A percentile compares a stretch with the other conserved stretches of the same genome.
These are phyloP conservation scores for Toxostoma redivivum DNA, from an alignment of 2,113 vertebrate genomes.

Conservation along the genomic window DNA sequence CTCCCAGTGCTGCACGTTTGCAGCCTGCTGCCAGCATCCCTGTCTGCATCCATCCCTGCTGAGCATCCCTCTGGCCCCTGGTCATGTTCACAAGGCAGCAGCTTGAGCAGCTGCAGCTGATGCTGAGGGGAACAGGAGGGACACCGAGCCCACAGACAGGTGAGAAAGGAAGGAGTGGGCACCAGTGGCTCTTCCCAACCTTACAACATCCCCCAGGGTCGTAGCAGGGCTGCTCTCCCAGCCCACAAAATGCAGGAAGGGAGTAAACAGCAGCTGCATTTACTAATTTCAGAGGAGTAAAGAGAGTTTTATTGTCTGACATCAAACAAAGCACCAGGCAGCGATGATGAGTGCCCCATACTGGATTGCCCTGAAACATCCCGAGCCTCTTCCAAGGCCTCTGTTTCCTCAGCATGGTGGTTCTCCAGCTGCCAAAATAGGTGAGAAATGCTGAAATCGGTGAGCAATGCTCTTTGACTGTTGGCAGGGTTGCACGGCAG, in stretches of 20 bases:
- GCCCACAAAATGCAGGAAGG: neutral
- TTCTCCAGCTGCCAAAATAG: neutral
- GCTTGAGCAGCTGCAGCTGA: neutral
- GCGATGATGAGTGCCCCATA: accelerated
- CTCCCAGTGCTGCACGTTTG: neutral
- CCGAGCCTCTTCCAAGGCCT: neutral
- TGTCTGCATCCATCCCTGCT: neutral
- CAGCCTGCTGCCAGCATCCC: neutral
- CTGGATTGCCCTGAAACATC: neutral
- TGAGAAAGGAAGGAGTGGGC: neutral
- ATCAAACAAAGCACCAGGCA: neutral
- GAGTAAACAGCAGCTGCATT: neutral
- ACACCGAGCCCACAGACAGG: accelerated
- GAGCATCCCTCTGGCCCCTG: accelerated
- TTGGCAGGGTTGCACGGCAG: neutral
- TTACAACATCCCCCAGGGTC: neutral
- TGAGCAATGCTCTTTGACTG: neutral
- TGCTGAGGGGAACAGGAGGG: neutral
- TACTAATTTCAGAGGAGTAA: neutral
- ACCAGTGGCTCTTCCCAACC: neutral
- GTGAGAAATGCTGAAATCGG: neutral
- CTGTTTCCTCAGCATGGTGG: neutral
- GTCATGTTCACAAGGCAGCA: neutral
- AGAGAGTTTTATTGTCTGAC: neutral
- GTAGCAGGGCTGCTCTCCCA: neutral